Evolutionary conservation across 2,888 invertebrate genomes (phyloP).

Genomic region (Trichopoda pennipes): DNA sequence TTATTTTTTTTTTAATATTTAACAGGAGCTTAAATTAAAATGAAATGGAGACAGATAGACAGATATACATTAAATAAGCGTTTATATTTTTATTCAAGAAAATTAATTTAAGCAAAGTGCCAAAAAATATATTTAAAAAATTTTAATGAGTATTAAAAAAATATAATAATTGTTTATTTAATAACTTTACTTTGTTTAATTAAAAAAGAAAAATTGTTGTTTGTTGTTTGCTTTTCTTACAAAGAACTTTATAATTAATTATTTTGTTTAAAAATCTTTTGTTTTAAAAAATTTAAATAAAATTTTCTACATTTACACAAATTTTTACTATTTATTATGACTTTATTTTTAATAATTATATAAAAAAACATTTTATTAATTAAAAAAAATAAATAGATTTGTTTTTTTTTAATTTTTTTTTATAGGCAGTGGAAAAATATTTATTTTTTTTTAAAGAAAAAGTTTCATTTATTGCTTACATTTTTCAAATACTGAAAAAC

Average conservation of each 20-base stretch:
- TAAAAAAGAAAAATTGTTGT: not conserved
- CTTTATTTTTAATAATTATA: slow-evolving; percentile 5
- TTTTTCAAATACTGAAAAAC: not conserved
- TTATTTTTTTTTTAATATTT: slow-evolving; percentile 14
- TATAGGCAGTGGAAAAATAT: slow-evolving; percentile 32
- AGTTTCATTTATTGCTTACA: not conserved
- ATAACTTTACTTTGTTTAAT: not conserved
- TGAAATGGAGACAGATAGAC: slow-evolving; percentile 52
- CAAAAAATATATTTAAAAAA: not conserved
- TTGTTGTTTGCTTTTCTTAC: not conserved
- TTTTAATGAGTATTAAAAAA: slow-evolving; percentile 64
- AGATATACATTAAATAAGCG: slow-evolving; percentile 38
- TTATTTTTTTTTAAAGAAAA: not conserved
- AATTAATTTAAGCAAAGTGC: slow-evolving; percentile 19
- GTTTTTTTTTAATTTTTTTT: slow-evolving; percentile 13
- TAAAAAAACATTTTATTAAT: slow-evolving; percentile 14
- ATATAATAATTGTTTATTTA: slow-evolving; percentile 41
- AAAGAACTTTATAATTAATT: slow-evolving; percentile 13
- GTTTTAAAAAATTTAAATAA: slow-evolving; percentile 28
- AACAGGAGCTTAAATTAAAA: slow-evolving; percentile 49
- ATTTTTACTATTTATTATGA: slow-evolving; percentile 33
- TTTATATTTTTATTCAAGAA: slow-evolving; percentile 40
- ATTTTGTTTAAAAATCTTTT: slow-evolving; percentile 16
- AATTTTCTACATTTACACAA: slow-evolving; percentile 43
- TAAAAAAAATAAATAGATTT: slow-evolving; percentile 6